These are phyloP conservation scores for Anthopleura sola DNA, from an alignment of 64 coral and sea anemone species.

Conservation along the genomic window DNA sequence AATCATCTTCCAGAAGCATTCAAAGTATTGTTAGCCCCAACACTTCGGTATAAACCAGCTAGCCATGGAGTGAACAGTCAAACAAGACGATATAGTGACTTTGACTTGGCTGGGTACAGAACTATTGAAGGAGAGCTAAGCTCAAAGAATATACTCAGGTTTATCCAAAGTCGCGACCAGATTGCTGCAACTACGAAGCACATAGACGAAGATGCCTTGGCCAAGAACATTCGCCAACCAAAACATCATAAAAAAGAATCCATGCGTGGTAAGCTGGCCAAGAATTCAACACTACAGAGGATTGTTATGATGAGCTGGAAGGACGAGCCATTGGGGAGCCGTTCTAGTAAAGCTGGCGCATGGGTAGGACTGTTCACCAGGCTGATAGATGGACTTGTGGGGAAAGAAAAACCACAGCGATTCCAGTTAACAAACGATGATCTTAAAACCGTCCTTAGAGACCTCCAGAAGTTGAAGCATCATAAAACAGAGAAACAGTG, in stretches of 20 bases:
- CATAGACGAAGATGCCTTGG: not conserved
- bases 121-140: not conserved
- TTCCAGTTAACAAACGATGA: not conserved
- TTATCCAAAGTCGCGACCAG: not conserved
- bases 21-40: not conserved
- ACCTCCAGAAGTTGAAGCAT: not conserved
- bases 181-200: not conserved
- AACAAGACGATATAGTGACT: not conserved
- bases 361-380: not conserved
- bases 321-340: not conserved
- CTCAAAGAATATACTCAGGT: not conserved
- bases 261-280: too few relatives aligned
- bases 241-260: not conserved
- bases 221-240: not conserved
- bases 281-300: not conserved
- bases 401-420: not conserved
- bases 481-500: not conserved
- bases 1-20: not conserved
- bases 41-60: not conserved
- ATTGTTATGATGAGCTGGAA: not conserved
- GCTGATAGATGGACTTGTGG: not conserved
- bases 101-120: slow-evolving; percentile 1
- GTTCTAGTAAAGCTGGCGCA: not conserved
- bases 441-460: not conserved
- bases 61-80: not conserved